A percentile compares a stretch with the other conserved stretches of the same genome.
phyloP scores from a whole-genome alignment of 2,888 invertebrate genomes.

The Diaprepes abbreviatus region DNA sequence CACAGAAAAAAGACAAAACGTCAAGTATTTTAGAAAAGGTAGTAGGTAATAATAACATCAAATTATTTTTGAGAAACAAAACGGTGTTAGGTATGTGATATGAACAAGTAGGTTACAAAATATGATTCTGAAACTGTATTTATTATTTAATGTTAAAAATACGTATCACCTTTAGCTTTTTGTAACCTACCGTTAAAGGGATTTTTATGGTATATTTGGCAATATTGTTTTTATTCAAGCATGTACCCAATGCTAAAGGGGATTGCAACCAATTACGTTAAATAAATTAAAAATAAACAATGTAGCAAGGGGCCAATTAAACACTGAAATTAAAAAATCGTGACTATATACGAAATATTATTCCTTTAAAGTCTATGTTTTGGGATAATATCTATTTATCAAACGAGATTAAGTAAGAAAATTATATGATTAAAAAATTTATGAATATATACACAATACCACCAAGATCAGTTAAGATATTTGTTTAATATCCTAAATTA shows the following conservation, averaged over 20 bases:
- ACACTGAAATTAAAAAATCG: background rate
- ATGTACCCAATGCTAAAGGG: slow-evolving; percentile 35
- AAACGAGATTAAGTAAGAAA: too few species aligned
- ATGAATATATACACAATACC: background rate
- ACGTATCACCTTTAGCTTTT: background rate
- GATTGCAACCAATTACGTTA: slow-evolving; percentile 19
- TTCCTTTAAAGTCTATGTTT: background rate
- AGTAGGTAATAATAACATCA: slow-evolving; percentile 14
- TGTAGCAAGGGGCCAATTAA: background rate
- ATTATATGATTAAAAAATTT: background rate
- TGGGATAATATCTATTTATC: background rate
- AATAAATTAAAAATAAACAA: slow-evolving; percentile 10
- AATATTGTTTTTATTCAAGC: slow-evolving; percentile 53
- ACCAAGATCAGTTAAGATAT: background rate
- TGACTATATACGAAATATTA: slow-evolving; percentile 1
- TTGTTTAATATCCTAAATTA: too few species aligned
- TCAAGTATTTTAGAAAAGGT: slow-evolving; percentile 21
- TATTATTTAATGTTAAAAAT: slow-evolving; percentile 2
- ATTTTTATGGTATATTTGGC: slow-evolving; percentile 52
- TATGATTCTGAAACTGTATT: background rate
- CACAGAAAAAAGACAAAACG: slow-evolving; percentile 49
- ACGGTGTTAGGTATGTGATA: slow-evolving; percentile 5
- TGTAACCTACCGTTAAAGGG: slow-evolving; percentile 7
- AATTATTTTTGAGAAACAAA: background rate
- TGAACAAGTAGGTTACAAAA: slow-evolving; percentile 20